These are phyloP conservation scores for Zaprionus inermis DNA, from an alignment of 1,140 invertebrate genomes.

Conservation along the genomic window DNA sequence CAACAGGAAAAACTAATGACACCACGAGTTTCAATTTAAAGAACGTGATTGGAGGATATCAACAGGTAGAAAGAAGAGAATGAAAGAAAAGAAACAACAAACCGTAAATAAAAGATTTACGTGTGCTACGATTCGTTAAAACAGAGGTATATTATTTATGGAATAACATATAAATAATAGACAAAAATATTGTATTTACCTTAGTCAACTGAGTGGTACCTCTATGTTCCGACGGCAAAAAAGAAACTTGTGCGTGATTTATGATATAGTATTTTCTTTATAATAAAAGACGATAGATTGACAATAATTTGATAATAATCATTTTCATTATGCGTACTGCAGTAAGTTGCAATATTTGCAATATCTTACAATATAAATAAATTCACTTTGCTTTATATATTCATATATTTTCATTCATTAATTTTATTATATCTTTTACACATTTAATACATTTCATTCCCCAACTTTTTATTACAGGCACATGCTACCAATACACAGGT, in stretches of 20 bases:
- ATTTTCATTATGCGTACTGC: background rate
- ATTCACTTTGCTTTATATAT: background rate
- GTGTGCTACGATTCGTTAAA: background rate
- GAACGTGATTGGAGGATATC: constrained; percentile 76
- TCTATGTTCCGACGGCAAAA: background rate
- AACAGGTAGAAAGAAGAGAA: constrained; percentile 69
- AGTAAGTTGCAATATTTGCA: background rate
- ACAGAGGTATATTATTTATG: background rate
- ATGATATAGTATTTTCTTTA: background rate
- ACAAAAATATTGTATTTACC: background rate
- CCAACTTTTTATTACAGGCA: constrained; percentile 32
- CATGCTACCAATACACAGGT: constrained; percentile 23
- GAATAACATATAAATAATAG: background rate
- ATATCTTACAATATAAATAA: background rate
- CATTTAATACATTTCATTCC: background rate
- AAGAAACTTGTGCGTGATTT: background rate
- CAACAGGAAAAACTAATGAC: constrained; percentile 63
- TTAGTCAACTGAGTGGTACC: background rate
- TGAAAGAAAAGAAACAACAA: constrained; percentile 46
- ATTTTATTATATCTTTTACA: constrained; percentile 17
- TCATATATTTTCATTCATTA: constrained; percentile 11
- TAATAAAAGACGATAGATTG: background rate
- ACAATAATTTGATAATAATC: background rate
- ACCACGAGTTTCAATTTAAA: constrained; percentile 78
- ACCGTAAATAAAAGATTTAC: constrained; percentile 56